These are phyloP conservation scores for Sceliomorpha sp. DNA, from an alignment of 2,888 invertebrate genomes.

Conservation along the genomic window DNA sequence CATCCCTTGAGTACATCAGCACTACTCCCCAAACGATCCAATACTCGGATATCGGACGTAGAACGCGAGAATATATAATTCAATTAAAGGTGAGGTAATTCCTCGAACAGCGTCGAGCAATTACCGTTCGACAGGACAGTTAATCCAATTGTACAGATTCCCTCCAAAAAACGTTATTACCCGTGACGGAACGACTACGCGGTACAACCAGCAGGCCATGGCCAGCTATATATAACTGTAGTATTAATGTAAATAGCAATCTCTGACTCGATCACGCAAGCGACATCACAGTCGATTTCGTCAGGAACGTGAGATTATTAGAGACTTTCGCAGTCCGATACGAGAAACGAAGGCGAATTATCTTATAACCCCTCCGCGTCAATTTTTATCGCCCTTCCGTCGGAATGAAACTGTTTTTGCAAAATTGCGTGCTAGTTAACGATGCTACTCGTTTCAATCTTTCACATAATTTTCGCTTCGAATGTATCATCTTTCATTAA, in stretches of 20 bases:
- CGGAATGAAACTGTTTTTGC: slow-evolving; percentile 56
- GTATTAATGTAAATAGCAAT: slow-evolving; percentile 55
- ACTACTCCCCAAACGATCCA: slow-evolving; percentile 56
- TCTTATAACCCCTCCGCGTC: slow-evolving; percentile 68
- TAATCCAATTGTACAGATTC: slow-evolving; percentile 57
- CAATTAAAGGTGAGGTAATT: slow-evolving; percentile 43
- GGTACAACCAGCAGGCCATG: slow-evolving; percentile 17
- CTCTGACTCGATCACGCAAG: slow-evolving; percentile 33
- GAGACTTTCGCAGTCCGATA: slow-evolving; percentile 1
- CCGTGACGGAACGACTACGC: slow-evolving; percentile 36
- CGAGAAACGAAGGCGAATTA: slow-evolving; percentile 28
- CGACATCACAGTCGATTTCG: slow-evolving; percentile 17
- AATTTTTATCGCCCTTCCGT: slow-evolving; percentile 68
- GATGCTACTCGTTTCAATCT: no score
- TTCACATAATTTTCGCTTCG: no score
- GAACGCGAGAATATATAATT: slow-evolving; percentile 56
- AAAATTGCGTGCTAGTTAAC: slow-evolving; percentile 21
- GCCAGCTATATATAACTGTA: slow-evolving; percentile 43
- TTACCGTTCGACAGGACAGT: slow-evolving; percentile 40
- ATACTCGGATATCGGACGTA: slow-evolving; percentile 59
- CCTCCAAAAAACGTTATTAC: slow-evolving; percentile 41
- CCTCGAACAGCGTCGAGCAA: slow-evolving; percentile 43
- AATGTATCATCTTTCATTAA: no score
- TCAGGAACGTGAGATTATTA: no score
- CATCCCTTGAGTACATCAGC: slow-evolving; percentile 72